Conservation (phyloP, 1,140 invertebrate genomes). For the Lepidurus couesii region DNA sequence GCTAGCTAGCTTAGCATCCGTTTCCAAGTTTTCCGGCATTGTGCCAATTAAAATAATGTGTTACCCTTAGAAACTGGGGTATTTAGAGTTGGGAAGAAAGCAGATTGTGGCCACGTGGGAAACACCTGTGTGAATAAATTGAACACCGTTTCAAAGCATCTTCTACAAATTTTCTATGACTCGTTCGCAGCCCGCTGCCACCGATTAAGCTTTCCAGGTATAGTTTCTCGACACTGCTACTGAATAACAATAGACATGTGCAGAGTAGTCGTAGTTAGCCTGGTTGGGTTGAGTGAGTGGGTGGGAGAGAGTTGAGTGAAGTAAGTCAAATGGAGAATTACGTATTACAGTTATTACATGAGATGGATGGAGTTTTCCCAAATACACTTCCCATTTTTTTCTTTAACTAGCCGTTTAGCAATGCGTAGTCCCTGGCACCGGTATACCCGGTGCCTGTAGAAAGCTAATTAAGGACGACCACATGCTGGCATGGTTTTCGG, state of each 20-base stretch:
- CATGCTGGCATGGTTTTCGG: no score
- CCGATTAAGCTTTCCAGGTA: neutral
- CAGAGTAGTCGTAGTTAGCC: neutral
- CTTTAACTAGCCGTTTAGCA: no score
- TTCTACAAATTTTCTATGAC: neutral
- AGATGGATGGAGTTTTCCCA: no score
- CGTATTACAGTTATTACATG: no score
- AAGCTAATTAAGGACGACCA: no score
- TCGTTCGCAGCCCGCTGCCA: neutral
- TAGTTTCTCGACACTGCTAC: neutral
- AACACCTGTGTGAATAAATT: slow-evolving; percentile 15
- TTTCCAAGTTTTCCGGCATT: neutral
- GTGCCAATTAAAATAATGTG: neutral
- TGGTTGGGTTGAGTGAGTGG: neutral
- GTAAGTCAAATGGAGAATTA: neutral
- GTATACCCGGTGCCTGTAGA: no score
- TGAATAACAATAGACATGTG: slow-evolving; percentile 1
- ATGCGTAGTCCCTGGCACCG: no score
- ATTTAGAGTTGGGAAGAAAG: neutral
- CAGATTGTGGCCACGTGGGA: neutral
- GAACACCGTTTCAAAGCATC: neutral
- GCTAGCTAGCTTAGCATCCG: neutral
- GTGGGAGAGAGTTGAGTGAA: neutral
- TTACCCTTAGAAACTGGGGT: neutral
- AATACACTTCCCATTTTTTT: no score